Evolutionary conservation across 1,140 invertebrate species (phyloP), one percentile per base, ranked within the genome.

Genomic region (Telenomus remus): DNA sequence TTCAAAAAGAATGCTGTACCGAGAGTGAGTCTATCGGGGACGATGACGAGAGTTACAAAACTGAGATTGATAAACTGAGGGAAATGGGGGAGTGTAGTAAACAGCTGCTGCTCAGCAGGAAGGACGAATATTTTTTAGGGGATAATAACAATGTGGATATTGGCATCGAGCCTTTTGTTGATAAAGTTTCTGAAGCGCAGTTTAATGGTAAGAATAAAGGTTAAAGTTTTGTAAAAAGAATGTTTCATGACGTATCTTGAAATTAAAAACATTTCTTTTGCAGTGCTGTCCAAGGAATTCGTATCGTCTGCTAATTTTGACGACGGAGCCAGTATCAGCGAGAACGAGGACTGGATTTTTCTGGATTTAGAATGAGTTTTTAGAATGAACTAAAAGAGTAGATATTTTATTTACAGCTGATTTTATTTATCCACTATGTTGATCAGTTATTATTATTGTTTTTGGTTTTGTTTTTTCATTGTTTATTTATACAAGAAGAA

Each of bases 331-430:
- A 27, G 19, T 6, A 27, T 27, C 6, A 27, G 19, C 19, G 19
- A 87, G 9, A 64, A 64, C 15, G 85, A 85, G 51, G 86, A 83
- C 71, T 88, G 86, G 86, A 85, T 86, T 33, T 69, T 88, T 44
- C 43, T 79, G 15, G 73, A 73, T 55, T 33, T 73, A 27, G 63
- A 76, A 69, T 60, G 44, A 68, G 27, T 74, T 59, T 60, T 59
- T 27, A 27, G 35, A 37, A 48, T 57, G 3, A 5, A 43, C 9
- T 47, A 55, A 42, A n/a, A 4, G 37, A 39, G 9, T 4, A 39
- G 9, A 39, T 39, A 9, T 39, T 11, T 9, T 39, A 1, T 2
- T 39, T n/a, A n/a, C n/a, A n/a, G n/a, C 35, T 14, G 47, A 48
- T 14, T 59, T 48, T 14, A n/a, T n/a, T n/a, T n/a, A n/a, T 35